phyloP scores from a whole-genome alignment of 37 sponge, comb jelly and placozoan genomes.

The Cladorhizidae sp. region DNA sequence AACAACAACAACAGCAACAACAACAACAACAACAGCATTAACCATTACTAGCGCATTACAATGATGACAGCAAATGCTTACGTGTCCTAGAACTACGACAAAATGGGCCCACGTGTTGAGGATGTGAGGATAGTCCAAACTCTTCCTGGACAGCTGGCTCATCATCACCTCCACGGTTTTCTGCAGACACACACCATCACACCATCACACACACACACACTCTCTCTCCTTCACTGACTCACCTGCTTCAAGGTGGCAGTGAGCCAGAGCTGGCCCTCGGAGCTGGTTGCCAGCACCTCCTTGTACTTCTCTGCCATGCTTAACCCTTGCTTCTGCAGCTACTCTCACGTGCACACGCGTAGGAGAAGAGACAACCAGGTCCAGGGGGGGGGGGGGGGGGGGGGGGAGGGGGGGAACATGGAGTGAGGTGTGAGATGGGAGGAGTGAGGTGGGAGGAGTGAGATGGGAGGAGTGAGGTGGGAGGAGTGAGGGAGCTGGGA shows the following conservation, averaged over 20 bases:
- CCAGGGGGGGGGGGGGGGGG: background rate
- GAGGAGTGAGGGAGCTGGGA: too few relatives aligned
- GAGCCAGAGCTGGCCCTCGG: background rate
- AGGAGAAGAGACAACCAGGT: too few relatives aligned
- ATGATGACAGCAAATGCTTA: background rate
- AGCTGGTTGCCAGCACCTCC: too few relatives aligned
- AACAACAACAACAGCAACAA: background rate
- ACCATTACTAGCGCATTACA: background rate
- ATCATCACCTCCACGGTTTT: background rate
- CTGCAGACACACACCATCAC: background rate
- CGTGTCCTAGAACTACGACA: conserved; percentile 15
- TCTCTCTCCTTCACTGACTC: background rate
- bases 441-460: too few relatives aligned
- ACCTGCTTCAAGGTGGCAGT: conserved; percentile 7
- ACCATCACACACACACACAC: background rate
- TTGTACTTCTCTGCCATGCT: too few relatives aligned
- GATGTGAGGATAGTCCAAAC: background rate
- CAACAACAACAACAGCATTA: background rate
- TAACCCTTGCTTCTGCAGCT: too few relatives aligned
- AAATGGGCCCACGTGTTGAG: conserved; percentile 38
- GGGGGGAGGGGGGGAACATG: too few relatives aligned
- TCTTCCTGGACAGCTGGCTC: conserved; percentile 7
- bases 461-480: too few relatives aligned
- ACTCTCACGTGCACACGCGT: too few relatives aligned
- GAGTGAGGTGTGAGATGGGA: too few relatives aligned